phyloP scores from a whole-genome alignment of 2,113 vertebrate species.

The Bungarus multicinctus region DNA sequence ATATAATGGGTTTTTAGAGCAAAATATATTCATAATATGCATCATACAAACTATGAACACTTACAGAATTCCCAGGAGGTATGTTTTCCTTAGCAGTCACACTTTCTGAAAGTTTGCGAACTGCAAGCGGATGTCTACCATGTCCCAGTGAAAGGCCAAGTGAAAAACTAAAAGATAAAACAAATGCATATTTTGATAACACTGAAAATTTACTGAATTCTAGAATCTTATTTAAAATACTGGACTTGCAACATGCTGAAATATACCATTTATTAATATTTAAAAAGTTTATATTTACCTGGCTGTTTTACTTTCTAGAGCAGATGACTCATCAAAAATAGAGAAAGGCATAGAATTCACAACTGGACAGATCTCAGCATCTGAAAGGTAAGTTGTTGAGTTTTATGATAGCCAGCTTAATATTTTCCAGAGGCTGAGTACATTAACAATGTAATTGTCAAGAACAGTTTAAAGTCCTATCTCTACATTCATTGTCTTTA shows the following conservation, averaged over 20 bases:
- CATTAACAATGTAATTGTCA: background rate
- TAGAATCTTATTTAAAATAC: background rate
- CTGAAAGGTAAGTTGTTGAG: slow-evolving; percentile 1
- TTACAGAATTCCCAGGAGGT: slow-evolving; percentile 64
- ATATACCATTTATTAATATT: background rate
- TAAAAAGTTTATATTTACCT: slow-evolving; percentile 55
- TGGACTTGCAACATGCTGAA: background rate
- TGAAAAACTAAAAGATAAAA: slow-evolving; percentile 48
- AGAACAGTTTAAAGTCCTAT: background rate
- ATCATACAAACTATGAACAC: slow-evolving; percentile 12
- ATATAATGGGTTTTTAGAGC: background rate
- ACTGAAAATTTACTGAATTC: background rate
- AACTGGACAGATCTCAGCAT: slow-evolving; percentile 1
- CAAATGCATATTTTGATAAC: background rate
- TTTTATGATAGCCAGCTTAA: background rate
- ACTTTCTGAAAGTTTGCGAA: slow-evolving; percentile 54
- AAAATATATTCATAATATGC: too few species aligned
- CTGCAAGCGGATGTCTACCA: slow-evolving; percentile 47
- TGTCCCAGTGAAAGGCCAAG: slow-evolving; percentile 16
- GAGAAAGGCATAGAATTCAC: slow-evolving; percentile 53
- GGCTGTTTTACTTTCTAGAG: slow-evolving; percentile 52
- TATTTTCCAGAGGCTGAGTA: background rate
- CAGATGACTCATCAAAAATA: slow-evolving; percentile 71
- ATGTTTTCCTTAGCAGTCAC: slow-evolving; percentile 50
- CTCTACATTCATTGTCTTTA: background rate